A percentile compares a stretch with the other conserved stretches of the same genome.
phyloP scores from a whole-genome alignment of 1,140 invertebrate genomes.

The Drosophila jambulina region DNA sequence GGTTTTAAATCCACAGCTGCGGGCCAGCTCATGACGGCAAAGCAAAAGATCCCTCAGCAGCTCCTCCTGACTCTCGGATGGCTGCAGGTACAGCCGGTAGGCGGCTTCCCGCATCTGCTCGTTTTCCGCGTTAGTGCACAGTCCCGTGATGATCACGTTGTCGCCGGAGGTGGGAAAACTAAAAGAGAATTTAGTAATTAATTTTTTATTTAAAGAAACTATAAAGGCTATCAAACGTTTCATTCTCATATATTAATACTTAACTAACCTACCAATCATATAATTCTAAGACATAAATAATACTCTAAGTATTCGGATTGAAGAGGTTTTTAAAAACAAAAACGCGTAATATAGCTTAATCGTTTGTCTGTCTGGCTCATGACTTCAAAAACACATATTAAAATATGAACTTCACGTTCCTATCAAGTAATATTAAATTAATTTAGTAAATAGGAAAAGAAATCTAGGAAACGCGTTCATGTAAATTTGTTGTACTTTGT shows the following conservation, averaged over 20 bases:
- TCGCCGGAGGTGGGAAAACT: slow-evolving; percentile 92
- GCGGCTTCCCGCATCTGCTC: slow-evolving; percentile 93
- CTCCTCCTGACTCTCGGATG: slow-evolving; percentile 91
- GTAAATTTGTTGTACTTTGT: not conserved
- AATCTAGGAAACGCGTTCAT: not conserved
- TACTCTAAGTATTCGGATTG: not conserved
- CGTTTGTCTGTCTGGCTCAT: not conserved
- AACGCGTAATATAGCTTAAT: no score
- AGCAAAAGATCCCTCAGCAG: slow-evolving; percentile 90
- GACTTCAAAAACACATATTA: not conserved
- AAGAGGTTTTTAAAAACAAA: not conserved
- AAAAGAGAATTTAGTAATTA: slow-evolving; percentile 36
- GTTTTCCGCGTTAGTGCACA: slow-evolving; percentile 93
- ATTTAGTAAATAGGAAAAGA: not conserved
- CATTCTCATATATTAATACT: no score
- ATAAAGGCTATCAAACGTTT: no score
- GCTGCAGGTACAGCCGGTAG: slow-evolving; percentile 94
- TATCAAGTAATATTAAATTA: no score
- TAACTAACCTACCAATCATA: not conserved
- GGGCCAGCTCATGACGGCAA: slow-evolving; percentile 91
- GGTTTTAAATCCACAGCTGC: slow-evolving; percentile 94
- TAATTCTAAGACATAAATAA: not conserved
- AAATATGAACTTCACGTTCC: not conserved
- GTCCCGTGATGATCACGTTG: slow-evolving; percentile 90
- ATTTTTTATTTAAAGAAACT: not conserved